Evolutionary conservation across 2,888 invertebrate genomes (phyloP), one percentile per base, ranked within the genome.

Genomic region (Amphipyra berbera): DNA sequence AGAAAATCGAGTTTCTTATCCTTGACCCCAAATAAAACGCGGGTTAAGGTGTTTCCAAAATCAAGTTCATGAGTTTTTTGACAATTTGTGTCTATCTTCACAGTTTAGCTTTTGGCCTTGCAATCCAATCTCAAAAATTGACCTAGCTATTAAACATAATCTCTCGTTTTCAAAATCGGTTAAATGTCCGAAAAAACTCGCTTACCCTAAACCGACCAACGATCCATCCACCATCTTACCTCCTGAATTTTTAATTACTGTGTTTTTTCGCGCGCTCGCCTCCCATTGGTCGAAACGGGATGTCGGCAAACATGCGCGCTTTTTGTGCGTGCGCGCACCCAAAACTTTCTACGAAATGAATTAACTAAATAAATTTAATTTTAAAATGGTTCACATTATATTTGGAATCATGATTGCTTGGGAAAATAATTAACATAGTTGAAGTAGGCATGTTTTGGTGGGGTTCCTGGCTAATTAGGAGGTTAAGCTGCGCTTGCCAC

Each of bases 161-260:
- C 1, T 21, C 21, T 21, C 21, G 21, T 21, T 3, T 21, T 21
- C 30, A 30, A 30, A 30, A 30, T 30, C 6, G 6, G 30, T 30
- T 30, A 30, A 30, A 61, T 13, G 81, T 68, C 78, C 79, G 0
- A 7, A 46, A n/a, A 6, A 14, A 13, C 61, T 60, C 61, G 2
- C 62, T 8, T 0, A 38, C n/a, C n/a, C 15, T 12, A 0, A 9
- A 5, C 46, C 40, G 27, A 35, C 45, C 37, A 14, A 61, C 13
- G 46, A 41, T 52, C 38, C 56, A 44, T 35, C 70, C 48, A 61
- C 82, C 78, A 82, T 80, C 68, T 82, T 82, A 71, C 62, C 62
- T 67, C 60, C 58, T 53, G 81, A 73, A 80, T 80, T 79, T 76
- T 70, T 80, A 80, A 80, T 80, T 80, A 80, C 59, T 27, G 8